Evolutionary conservation across 2,888 invertebrate genomes (phyloP), one percentile per base, ranked within the genome.

Genomic region (Suillia variegata): DNA sequence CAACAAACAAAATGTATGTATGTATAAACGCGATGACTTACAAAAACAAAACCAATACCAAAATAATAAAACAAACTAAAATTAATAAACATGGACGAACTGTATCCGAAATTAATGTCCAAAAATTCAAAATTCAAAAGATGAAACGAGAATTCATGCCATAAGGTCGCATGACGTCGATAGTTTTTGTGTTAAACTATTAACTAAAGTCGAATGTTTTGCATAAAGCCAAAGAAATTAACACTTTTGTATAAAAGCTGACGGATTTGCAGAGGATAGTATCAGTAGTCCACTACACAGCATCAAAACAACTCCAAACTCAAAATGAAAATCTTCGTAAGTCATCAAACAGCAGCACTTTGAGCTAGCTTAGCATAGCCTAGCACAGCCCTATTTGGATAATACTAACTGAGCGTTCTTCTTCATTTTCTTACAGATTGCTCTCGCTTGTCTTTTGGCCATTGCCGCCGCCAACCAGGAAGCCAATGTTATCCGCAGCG

Each of bases 361-460:
- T n/a, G n/a, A n/a, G n/a, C n/a, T n/a, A n/a, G n/a, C n/a, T n/a
- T n/a, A 38, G 10, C 38, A 10, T 38, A n/a, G 13, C 17, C 45
- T 13, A 45, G 18, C 4, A 3, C 45, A 12, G 38, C n/a, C 38
- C 12, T 13, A 6, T 5, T 38, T 38, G 12, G n/a, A n/a, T n/a
- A 38, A 38, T 38, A 38, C 6, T 12, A 45, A 47, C 8, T 31
- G 49, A 56, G 48, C 47, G 6, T 1, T 26, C 26, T 48, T 1
- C 12, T 17, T n/a, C n/a, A n/a, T 15, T 4, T 18, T 15, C 6
- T 26, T 21, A 12, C 38, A 79, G 80, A 67, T 80, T 59, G 71
- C 65, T 38, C 54, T 80, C 26, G 68, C 78, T 49, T 76, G 76
- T 67, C 59, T 76, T 57, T 58, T 74, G 69, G 77, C 71, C 48